Evolutionary conservation across 2,888 invertebrate genomes (phyloP).

Genomic region (Schrankia costaestrigalis): DNA sequence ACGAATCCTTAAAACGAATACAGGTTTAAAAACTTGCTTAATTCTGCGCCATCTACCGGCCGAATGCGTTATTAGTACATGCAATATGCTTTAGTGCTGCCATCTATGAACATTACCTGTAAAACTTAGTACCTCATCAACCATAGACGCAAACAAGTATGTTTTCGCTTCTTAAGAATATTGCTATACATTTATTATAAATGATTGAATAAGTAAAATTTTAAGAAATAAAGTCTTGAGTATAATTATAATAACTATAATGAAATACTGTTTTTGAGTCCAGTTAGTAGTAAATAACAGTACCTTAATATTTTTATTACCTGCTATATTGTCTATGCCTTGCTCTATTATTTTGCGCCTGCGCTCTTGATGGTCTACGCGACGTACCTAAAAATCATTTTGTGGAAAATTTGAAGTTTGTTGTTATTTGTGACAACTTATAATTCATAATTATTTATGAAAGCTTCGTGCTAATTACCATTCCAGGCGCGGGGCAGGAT

Average conservation of each 20-base stretch:
- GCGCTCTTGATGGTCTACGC: conserved; percentile 79
- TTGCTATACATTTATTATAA: too few species aligned
- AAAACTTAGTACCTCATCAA: too few species aligned
- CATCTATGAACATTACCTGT: conserved; percentile 10
- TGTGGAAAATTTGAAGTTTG: conserved; percentile 80
- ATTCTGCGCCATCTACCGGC: conserved; percentile 13
- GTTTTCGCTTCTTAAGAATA: too few species aligned
- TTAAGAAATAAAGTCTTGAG: too few species aligned
- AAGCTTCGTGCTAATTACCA: conserved; percentile 74
- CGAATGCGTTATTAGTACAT: background rate
- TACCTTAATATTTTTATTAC: conserved; percentile 27
- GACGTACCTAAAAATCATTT: conserved; percentile 78
- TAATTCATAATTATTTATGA: conserved; percentile 76
- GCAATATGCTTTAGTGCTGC: conserved; percentile 5
- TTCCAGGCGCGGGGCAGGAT: conserved; percentile 74
- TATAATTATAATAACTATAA: background rate
- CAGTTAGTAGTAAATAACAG: conserved; percentile 4
- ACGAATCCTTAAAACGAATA: too few species aligned
- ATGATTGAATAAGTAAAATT: too few species aligned
- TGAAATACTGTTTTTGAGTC: background rate
- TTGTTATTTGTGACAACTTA: conserved; percentile 78
- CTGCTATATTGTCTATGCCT: conserved; percentile 64
- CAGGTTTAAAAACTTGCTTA: too few species aligned
- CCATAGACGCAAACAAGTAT: conserved; percentile 13
- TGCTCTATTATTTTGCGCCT: conserved; percentile 79